phyloP scores from a whole-genome alignment of 35 echinoderm and acorn worm species.

The Acanthaster planci region DNA sequence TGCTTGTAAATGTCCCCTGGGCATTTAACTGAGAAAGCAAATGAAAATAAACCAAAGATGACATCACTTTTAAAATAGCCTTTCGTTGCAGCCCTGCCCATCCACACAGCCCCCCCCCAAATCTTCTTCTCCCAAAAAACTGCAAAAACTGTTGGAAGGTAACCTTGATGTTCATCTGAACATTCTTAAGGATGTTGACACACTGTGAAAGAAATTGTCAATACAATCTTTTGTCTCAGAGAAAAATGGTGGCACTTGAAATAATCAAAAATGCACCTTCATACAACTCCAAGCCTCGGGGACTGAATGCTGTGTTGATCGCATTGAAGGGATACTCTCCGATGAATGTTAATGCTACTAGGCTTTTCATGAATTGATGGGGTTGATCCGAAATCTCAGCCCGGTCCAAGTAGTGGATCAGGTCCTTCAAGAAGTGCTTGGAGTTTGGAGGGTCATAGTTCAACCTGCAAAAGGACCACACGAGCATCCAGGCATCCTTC shows the following conservation, averaged over 20 bases:
- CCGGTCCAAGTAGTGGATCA: slow-evolving; percentile 30
- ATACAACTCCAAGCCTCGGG: slow-evolving; percentile 16
- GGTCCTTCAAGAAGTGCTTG: slow-evolving; percentile 41
- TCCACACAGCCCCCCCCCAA: too few species aligned
- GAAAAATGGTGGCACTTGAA: too few species aligned
- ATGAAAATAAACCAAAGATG: not conserved
- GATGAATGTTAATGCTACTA: slow-evolving; percentile 64
- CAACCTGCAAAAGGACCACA: slow-evolving; percentile 69
- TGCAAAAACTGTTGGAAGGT: not conserved
- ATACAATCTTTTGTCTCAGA: too few species aligned
- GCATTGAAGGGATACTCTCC: slow-evolving; percentile 56
- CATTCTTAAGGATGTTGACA: not conserved
- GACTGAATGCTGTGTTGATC: slow-evolving; percentile 54
- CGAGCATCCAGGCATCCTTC: slow-evolving; percentile 67
- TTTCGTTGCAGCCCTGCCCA: not conserved
- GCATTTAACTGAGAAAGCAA: slow-evolving; percentile 20
- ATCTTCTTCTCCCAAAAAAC: too few species aligned
- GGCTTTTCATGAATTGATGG: not conserved
- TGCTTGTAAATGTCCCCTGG: slow-evolving; percentile 71
- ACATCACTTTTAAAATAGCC: not conserved
- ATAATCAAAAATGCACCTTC: too few species aligned
- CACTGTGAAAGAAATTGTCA: not conserved
- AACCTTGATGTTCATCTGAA: not conserved
- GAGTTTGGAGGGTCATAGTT: slow-evolving; percentile 67
- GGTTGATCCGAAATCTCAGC: not conserved